These are phyloP conservation scores for Rhagoletis zephyria DNA, from an alignment of 1,140 invertebrate genomes.

Conservation along the genomic window DNA sequence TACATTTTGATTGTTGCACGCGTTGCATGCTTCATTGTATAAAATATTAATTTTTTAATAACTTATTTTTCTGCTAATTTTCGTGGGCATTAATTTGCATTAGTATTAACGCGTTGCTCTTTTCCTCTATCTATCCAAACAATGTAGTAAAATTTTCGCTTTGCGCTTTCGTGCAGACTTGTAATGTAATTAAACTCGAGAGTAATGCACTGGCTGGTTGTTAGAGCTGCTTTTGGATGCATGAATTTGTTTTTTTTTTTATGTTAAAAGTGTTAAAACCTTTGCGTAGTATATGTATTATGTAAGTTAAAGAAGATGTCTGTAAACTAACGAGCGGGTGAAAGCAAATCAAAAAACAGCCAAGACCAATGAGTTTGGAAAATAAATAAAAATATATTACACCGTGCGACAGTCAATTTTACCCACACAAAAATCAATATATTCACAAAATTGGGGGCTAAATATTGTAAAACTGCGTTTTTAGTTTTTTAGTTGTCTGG, in stretches of 20 bases:
- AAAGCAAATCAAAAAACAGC: too few relatives aligned
- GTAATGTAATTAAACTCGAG: neutral
- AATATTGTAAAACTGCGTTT: too few relatives aligned
- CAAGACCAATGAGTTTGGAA: too few relatives aligned
- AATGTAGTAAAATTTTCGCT: neutral
- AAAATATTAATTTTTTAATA: neutral
- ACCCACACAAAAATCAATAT: too few relatives aligned
- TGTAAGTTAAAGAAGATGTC: too few relatives aligned
- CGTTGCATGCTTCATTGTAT: neutral
- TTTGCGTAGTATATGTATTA: too few relatives aligned
- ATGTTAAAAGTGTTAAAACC: neutral
- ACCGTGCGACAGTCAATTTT: too few relatives aligned
- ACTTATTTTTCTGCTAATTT: neutral
- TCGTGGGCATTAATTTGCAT: slow-evolving; percentile 17
- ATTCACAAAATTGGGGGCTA: too few relatives aligned
- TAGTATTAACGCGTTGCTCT: neutral
- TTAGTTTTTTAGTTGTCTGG: too few relatives aligned
- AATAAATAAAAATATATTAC: too few relatives aligned
- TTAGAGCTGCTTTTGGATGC: neutral
- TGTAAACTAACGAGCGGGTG: too few relatives aligned
- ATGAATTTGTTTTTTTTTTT: neutral
- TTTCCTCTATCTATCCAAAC: neutral
- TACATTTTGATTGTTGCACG: slow-evolving; percentile 12
- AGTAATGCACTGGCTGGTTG: neutral
- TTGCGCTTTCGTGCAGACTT: neutral